phyloP scores from a whole-genome alignment of 2,113 vertebrate genomes.

The Platycercus adscitus region DNA sequence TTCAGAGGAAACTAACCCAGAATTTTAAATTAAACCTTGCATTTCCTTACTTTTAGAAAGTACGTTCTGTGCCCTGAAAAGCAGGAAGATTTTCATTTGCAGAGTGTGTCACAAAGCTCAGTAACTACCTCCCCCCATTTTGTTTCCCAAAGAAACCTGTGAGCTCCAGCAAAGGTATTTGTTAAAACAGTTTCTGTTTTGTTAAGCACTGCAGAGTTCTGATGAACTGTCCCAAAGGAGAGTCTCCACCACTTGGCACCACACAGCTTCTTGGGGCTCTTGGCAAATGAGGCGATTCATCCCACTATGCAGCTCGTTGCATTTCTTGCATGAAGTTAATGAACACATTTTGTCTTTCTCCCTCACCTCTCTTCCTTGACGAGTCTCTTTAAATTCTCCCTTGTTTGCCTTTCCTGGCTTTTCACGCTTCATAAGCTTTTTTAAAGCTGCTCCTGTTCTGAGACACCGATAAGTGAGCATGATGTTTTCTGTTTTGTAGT shows the following conservation, averaged over 20 bases:
- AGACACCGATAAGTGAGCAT: background rate
- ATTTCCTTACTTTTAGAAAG: background rate
- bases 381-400: slow-evolving; percentile 37
- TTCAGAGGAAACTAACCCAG: background rate
- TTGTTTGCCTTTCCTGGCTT: slow-evolving; percentile 17
- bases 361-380: slow-evolving; percentile 46
- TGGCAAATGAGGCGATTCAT: slow-evolving; percentile 82
- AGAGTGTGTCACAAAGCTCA: background rate
- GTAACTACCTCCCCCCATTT: background rate
- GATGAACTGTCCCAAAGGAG: background rate
- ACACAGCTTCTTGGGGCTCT: slow-evolving; percentile 63
- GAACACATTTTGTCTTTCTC: slow-evolving; percentile 74
- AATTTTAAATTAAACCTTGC: background rate
- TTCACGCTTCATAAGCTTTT: slow-evolving; percentile 10
- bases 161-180: background rate
- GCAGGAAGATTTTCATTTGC: background rate
- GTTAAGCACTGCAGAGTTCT: background rate
- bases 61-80: background rate
- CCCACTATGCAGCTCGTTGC: slow-evolving; percentile 74
- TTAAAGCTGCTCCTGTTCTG: slow-evolving; percentile 5
- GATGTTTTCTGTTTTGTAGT: slow-evolving; percentile 28
- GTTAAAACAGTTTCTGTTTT: background rate
- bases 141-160: background rate
- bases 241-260: background rate
- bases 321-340: slow-evolving; percentile 80